Evolutionary conservation across 35 echinoderm and acorn worm species (phyloP).

Genomic region (Lytechinus pictus): DNA sequence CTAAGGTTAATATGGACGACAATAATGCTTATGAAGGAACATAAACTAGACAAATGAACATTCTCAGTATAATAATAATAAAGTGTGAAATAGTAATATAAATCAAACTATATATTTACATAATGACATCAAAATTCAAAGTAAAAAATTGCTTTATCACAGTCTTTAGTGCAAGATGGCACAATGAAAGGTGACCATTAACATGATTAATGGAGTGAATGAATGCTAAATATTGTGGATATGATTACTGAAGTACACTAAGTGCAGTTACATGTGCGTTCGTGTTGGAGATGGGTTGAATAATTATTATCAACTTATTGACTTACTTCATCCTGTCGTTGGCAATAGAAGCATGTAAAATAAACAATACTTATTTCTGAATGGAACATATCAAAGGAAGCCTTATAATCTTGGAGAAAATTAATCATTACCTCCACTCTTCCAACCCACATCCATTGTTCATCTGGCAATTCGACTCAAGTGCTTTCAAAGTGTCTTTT

Average conservation of each 20-base stretch:
- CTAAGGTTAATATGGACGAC: too few species aligned
- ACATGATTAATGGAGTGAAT: neutral
- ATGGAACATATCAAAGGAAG: neutral
- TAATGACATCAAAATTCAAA: neutral
- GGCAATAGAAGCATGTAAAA: neutral
- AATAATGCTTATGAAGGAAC: too few species aligned
- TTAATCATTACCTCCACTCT: too few species aligned
- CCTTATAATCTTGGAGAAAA: neutral
- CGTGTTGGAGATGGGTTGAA: neutral
- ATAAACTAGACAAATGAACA: too few species aligned
- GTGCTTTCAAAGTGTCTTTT: too few species aligned
- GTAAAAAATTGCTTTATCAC: neutral
- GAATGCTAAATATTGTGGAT: neutral
- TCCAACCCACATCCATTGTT: too few species aligned
- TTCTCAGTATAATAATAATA: too few species aligned
- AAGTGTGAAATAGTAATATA: too few species aligned
- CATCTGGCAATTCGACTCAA: too few species aligned
- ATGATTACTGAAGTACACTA: neutral
- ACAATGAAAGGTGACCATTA: neutral
- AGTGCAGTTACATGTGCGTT: neutral
- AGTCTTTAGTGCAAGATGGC: neutral
- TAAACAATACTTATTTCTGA: neutral
- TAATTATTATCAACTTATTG: neutral
- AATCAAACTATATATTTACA: too few species aligned
- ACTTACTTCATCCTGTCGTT: conserved; percentile 57